Evolutionary conservation across 1,140 invertebrate genomes (phyloP).

Genomic region (Zophobas morio): DNA sequence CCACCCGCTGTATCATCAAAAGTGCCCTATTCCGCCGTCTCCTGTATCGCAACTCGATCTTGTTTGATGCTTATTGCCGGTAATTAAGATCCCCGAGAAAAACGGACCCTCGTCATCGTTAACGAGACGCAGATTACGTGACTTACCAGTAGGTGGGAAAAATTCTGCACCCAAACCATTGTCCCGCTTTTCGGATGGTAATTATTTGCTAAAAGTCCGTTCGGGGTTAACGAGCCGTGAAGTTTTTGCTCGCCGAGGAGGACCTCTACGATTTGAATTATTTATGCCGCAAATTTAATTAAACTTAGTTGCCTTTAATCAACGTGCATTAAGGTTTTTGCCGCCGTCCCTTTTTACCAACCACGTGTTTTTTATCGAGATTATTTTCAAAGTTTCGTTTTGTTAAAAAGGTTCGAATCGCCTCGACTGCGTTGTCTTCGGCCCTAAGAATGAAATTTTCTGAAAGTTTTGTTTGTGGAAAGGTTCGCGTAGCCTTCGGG

Average conservation of each 20-base stretch:
- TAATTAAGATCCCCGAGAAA: conserved; percentile 35
- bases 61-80: conserved; percentile 38
- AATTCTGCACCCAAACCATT: conserved; percentile 7
- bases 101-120: conserved; percentile 8
- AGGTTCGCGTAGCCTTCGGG: no score
- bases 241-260: conserved; percentile 23
- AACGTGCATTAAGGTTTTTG: conserved; percentile 11
- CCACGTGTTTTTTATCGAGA: no score
- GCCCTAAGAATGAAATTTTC: no score
- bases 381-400: no score
- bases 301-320: conserved; percentile 17
- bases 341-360: conserved; percentile 1
- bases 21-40: conserved; percentile 31
- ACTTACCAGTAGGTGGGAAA: not conserved
- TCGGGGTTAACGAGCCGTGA: conserved; percentile 39
- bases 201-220: conserved; percentile 34
- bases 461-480: no score
- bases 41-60: conserved; percentile 17
- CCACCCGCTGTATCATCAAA: conserved; percentile 46
- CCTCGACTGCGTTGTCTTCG: no score
- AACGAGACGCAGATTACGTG: not conserved
- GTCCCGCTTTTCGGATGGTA: not conserved
- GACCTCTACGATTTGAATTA: conserved; percentile 33
- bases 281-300: conserved; percentile 47
- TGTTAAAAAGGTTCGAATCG: no score